phyloP scores from a whole-genome alignment of 2,113 vertebrate genomes.

The Cygnus atratus region DNA sequence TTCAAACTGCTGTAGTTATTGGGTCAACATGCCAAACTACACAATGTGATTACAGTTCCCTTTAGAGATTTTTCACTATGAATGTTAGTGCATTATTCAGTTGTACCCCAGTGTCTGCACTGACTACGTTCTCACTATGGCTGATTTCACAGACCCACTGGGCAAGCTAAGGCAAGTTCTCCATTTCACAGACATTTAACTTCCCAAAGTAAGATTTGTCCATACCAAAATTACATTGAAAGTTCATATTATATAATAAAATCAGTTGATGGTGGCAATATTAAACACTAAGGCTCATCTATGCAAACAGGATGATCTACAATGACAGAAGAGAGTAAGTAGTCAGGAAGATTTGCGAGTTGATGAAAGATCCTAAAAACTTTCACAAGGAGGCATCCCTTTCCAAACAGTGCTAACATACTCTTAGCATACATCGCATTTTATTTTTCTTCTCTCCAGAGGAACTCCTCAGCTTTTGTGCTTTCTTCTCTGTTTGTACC shows the following conservation, averaged over 20 bases:
- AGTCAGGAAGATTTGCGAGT: background rate
- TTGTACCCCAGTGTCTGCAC: background rate
- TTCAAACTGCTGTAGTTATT: background rate
- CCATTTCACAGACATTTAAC: background rate
- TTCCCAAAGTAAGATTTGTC: background rate
- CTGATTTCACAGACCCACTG: background rate
- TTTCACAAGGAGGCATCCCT: conserved; percentile 62
- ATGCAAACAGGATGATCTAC: background rate
- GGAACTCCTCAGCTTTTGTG: background rate
- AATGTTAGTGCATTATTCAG: background rate
- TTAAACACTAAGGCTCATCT: background rate
- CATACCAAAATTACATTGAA: background rate
- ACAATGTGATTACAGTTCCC: background rate
- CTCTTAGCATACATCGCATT: background rate
- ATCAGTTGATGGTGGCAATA: background rate
- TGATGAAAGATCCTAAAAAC: background rate
- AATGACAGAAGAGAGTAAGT: background rate
- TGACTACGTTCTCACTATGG: accelerated
- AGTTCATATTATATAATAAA: background rate
- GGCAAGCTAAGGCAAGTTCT: background rate
- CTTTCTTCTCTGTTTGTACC: conserved; percentile 31
- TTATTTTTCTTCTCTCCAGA: background rate
- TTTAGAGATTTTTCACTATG: background rate
- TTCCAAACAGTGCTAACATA: background rate
- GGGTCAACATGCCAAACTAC: background rate